Conservation (phyloP, 92 coral and sea anemone species). For the Phymanthus crucifer region DNA sequence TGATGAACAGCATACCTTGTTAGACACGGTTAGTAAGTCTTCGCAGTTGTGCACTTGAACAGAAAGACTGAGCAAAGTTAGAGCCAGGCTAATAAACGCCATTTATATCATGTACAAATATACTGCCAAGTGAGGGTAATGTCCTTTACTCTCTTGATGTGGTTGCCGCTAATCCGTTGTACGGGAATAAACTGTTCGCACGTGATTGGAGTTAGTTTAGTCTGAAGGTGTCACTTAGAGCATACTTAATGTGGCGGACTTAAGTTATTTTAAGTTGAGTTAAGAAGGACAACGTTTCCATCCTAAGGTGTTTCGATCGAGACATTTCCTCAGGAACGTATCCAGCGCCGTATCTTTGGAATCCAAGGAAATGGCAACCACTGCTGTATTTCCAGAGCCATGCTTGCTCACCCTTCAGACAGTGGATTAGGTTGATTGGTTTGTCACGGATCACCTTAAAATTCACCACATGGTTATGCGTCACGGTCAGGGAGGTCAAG, state of each 20-base stretch:
- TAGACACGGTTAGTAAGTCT: not conserved
- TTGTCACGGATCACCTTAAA: no score
- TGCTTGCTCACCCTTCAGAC: not conserved
- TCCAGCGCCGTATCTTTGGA: not conserved
- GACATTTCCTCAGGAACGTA: not conserved
- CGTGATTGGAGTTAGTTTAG: not conserved
- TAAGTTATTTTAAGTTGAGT: no score
- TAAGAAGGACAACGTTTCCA: not conserved
- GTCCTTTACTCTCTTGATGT: not conserved
- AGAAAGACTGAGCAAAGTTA: not conserved
- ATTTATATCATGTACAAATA: not conserved
- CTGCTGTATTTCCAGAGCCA: not conserved
- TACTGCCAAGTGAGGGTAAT: no score
- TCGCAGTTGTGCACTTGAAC: not conserved
- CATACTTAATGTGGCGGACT: not conserved
- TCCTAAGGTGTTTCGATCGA: not conserved
- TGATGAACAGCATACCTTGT: not conserved
- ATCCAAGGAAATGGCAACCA: not conserved
- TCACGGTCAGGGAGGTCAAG: no score
- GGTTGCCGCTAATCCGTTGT: not conserved
- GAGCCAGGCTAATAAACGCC: not conserved
- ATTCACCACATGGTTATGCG: no score
- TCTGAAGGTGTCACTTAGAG: not conserved
- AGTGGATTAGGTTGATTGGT: no score
- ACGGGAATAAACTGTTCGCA: not conserved